These are phyloP conservation scores for Lates calcarifer DNA, from an alignment of 2,113 vertebrate species.

Conservation along the genomic window DNA sequence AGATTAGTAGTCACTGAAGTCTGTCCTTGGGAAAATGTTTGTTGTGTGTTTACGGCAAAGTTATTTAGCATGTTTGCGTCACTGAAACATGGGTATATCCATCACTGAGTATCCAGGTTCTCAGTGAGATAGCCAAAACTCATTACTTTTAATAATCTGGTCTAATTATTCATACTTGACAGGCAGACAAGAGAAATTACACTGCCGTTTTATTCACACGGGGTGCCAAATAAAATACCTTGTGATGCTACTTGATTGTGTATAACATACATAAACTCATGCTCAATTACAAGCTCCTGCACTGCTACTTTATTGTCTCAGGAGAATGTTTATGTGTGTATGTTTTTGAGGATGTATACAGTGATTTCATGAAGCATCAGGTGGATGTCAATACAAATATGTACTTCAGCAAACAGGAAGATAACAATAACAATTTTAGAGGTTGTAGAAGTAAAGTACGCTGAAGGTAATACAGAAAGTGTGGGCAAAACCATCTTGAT, in stretches of 20 bases:
- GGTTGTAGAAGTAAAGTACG: background rate
- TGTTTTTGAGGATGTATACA: background rate
- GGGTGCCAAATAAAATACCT: too few relatives aligned
- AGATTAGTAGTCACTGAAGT: constrained; percentile 38
- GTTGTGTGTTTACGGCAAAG: constrained; percentile 10
- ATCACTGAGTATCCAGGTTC: background rate
- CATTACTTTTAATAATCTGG: background rate
- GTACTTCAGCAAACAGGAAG: background rate
- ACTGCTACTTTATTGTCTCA: too few relatives aligned
- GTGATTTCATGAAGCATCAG: background rate
- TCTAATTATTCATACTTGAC: background rate
- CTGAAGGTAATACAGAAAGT: background rate
- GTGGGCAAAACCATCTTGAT: background rate
- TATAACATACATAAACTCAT: too few relatives aligned
- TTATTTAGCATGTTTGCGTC: background rate
- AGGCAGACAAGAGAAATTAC: too few relatives aligned
- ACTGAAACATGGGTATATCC: background rate
- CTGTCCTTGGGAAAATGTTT: constrained; percentile 60
- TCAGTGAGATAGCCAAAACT: background rate
- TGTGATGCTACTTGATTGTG: too few relatives aligned
- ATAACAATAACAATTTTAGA: background rate
- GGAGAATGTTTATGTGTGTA: too few relatives aligned
- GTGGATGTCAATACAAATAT: background rate
- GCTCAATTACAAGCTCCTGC: too few relatives aligned
- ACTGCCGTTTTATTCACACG: too few relatives aligned